Evolutionary conservation across 92 coral and sea anemone species (phyloP), one percentile per base, ranked within the genome.

Genomic region (Plumapathes pennacea): DNA sequence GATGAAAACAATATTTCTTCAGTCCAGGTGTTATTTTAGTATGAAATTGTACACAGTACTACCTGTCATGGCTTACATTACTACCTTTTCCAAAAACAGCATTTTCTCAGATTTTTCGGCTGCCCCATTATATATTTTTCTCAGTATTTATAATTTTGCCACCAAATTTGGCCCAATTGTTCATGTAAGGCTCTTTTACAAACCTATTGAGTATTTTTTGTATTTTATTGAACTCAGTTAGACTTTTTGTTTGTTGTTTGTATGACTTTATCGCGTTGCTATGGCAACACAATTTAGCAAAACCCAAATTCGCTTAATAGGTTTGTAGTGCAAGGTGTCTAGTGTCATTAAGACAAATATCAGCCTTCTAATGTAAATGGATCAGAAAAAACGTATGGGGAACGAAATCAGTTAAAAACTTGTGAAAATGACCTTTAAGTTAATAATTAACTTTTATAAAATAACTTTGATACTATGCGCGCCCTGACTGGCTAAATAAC

Each of bases 261-360:
- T 43, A 17, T 32, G 25, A 28, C 11, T 43, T 30, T 37, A 31
- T 57, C 11, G 25, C 10, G 50, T 72, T 61, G 62, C 54, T 65
- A 42, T 72, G 64, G 39, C 57, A 72, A 72, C 71, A 60, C 40
- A 20, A 72, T 49, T 20, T n/a, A 32, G 24, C 26, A 22, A 72
- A 72, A 60, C 36, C 80, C 38, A 42, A 71, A 32, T 60, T 45
- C 49, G 28, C 80, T 61, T 71, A 28, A 72, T 40, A 49, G 80
- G 64, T 14, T 59, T 62, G 67, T 47, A 60, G 71, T 41, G 28
- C 37, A 54, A 17, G 66, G 21, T 64, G 66, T 71, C 43, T 46
- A 40, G 79, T 30, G 56, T 60, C 25, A 71, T 60, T 71, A 47
- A 57, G 61, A 48, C 37, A 63, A 49, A 63, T 43, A 69, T 57